Percentiles rank a stretch among this genome's conserved stretches.
These are phyloP conservation scores for Caenorhabditis latens DNA, from an alignment of 1,140 invertebrate species.

Conservation along the genomic window DNA sequence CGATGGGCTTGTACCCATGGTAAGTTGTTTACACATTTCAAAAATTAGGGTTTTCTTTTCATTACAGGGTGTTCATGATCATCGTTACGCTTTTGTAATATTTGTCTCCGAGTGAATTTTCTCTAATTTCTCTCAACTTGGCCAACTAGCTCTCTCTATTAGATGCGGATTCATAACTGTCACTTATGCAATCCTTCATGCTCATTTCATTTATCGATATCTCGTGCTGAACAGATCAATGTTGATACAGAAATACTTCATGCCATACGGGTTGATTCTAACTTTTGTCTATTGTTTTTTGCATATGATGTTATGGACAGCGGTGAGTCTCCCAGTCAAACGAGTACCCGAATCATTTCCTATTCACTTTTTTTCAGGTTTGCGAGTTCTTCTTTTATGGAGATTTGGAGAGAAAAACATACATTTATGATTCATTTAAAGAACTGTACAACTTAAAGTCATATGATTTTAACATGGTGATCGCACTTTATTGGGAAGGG, in stretches of 20 bases:
- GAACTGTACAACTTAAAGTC: neutral
- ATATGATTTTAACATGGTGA: neutral
- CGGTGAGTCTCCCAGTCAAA: neutral
- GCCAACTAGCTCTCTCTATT: neutral
- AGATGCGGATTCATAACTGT: neutral
- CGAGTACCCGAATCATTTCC: too few species aligned
- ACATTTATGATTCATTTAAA: neutral
- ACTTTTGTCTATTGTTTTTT: neutral
- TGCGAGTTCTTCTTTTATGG: neutral
- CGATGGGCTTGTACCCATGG: neutral
- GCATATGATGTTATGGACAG: neutral
- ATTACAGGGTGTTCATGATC: neutral
- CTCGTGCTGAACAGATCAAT: neutral
- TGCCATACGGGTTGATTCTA: neutral
- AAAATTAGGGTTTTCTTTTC: too few species aligned
- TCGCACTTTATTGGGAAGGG: neutral
- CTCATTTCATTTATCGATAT: neutral
- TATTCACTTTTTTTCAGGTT: neutral
- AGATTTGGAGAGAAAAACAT: neutral
- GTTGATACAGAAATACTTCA: neutral
- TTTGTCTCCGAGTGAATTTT: neutral
- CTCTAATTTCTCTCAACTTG: neutral
- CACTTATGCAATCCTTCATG: constrained; percentile 11
- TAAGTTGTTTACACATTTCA: too few species aligned
- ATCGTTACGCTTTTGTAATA: neutral